A percentile compares a stretch with the other conserved stretches of the same genome.
Conservation (phyloP, 1,140 invertebrate species). For the Leptinotarsa undecemlineata region DNA sequence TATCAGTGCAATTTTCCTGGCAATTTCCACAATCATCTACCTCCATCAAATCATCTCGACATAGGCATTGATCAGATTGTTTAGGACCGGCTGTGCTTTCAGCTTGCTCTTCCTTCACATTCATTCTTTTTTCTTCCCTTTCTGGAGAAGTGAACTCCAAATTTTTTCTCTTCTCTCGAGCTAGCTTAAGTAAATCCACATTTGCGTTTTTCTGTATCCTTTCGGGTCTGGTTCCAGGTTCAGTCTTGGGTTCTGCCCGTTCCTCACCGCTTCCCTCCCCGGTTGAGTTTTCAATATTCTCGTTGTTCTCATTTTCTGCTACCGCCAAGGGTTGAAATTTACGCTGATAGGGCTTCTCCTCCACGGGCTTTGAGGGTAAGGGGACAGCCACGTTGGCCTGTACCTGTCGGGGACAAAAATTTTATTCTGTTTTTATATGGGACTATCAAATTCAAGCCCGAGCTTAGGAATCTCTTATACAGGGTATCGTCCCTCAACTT, state of each 20-base stretch:
- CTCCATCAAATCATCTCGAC: slow-evolving; percentile 33
- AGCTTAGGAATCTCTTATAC: no score
- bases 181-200: slow-evolving; percentile 41
- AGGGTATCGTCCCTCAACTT: no score
- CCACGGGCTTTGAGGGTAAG: slow-evolving; percentile 51
- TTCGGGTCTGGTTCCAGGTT: slow-evolving; percentile 19
- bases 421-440: no score
- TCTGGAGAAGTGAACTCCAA: slow-evolving; percentile 9
- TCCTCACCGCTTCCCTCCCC: not conserved
- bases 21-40: slow-evolving; percentile 34
- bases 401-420: slow-evolving; percentile 4
- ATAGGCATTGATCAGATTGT: slow-evolving; percentile 15
- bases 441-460: no score
- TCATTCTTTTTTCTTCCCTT: slow-evolving; percentile 13
- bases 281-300: not conserved
- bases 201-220: slow-evolving; percentile 35
- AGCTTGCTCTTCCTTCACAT: slow-evolving; percentile 17
- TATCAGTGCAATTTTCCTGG: slow-evolving; percentile 8
- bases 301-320: slow-evolving; percentile 10
- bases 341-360: slow-evolving; percentile 51
- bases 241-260: not conserved
- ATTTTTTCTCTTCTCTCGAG: slow-evolving; percentile 41
- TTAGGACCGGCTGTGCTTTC: slow-evolving; percentile 15
- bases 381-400: slow-evolving; percentile 67
- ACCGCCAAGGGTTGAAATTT: slow-evolving; percentile 41